These are phyloP conservation scores for Akabosia matsudoensis DNA, from an alignment of 1,140 invertebrate genomes.

Conservation along the genomic window DNA sequence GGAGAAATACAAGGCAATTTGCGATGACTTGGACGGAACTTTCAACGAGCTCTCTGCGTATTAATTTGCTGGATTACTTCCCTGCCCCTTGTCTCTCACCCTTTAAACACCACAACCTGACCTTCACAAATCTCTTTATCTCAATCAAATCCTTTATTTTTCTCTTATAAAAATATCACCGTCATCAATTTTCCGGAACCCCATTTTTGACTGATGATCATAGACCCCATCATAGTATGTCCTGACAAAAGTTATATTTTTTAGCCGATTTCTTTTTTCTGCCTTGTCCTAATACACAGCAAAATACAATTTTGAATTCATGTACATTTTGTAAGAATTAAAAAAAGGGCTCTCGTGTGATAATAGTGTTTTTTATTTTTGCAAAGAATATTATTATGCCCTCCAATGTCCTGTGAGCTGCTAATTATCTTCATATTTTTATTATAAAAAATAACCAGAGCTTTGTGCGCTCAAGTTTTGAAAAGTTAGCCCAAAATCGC, in stretches of 20 bases:
- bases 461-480: too few relatives aligned
- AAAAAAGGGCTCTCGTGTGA: constrained; percentile 3
- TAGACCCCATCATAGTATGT: not conserved
- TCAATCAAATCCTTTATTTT: too few relatives aligned
- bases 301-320: not conserved
- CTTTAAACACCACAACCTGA: not conserved
- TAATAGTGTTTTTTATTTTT: not conserved
- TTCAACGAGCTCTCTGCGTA: constrained; percentile 94
- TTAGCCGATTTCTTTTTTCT: not conserved
- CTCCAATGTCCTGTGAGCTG: constrained; percentile 2
- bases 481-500: too few relatives aligned
- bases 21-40: constrained; percentile 96
- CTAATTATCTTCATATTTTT: too few relatives aligned
- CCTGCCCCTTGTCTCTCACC: constrained; percentile 12
- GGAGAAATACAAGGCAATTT: constrained; percentile 99
- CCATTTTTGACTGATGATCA: constrained; percentile 16
- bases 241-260: not conserved
- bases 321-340: constrained; percentile 10
- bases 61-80: constrained; percentile 53
- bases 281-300: constrained; percentile 18
- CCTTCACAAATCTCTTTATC: constrained; percentile 22
- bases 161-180: constrained; percentile 3
- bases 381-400: constrained; percentile 1
- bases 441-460: too few relatives aligned
- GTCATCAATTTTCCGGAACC: not conserved